These are phyloP conservation scores for Stichopus chloronotus DNA, from an alignment of 35 echinoderm and acorn worm genomes.

Conservation along the genomic window DNA sequence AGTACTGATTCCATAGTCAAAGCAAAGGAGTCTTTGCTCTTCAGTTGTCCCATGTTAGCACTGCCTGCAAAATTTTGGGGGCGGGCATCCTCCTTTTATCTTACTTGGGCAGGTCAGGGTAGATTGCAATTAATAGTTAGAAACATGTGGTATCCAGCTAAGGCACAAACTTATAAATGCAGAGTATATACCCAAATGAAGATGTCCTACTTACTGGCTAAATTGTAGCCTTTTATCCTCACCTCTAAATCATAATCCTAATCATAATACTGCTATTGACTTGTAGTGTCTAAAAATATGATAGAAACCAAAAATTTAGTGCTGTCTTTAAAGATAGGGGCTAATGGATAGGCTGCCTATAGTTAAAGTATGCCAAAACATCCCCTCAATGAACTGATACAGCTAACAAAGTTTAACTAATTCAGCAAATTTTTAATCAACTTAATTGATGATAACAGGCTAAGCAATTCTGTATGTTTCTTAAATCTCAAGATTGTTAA, in stretches of 20 bases:
- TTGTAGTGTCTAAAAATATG: neutral
- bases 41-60: neutral
- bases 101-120: neutral
- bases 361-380: neutral
- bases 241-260: neutral
- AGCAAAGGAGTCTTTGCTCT: slow-evolving; percentile 17
- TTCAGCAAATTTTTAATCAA: neutral
- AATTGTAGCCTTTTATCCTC: neutral
- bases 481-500: neutral
- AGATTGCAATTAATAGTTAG: neutral
- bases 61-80: slow-evolving; percentile 1
- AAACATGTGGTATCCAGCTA: neutral
- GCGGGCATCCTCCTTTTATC: neutral
- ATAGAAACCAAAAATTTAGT: neutral
- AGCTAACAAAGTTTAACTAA: neutral
- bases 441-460: neutral
- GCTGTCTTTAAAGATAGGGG: neutral
- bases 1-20: neutral
- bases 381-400: neutral
- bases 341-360: neutral
- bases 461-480: neutral
- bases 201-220: neutral
- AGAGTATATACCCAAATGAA: neutral
- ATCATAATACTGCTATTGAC: neutral
- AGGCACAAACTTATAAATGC: neutral